Conservation (phyloP, 2,888 invertebrate genomes). For the Cryptus armator region DNA sequence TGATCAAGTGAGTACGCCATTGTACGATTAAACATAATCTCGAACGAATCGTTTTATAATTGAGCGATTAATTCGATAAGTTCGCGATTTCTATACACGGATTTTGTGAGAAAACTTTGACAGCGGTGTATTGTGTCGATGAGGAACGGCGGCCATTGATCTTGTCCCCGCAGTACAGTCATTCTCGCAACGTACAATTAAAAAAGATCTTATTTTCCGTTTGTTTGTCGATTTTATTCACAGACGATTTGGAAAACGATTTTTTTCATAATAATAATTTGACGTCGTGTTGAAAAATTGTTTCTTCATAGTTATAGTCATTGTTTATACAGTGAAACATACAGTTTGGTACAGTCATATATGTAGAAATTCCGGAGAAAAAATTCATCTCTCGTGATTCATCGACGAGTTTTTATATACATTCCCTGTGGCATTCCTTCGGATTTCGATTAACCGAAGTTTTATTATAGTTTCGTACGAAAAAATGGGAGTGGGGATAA, state of each 20-base stretch:
- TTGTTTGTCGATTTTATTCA: not conserved
- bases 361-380: not conserved
- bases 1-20: constrained; percentile 56
- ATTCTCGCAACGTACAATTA: constrained; percentile 1
- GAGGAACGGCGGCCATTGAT: constrained; percentile 65
- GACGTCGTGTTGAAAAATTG: not conserved
- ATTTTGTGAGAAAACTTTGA: constrained; percentile 37
- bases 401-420: constrained; percentile 5
- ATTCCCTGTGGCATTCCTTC: not conserved
- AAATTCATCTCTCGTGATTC: not conserved
- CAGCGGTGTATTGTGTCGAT: constrained; percentile 40
- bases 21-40: not conserved
- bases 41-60: not conserved
- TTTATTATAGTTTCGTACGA: not conserved
- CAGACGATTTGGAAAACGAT: not conserved
- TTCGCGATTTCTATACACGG: not conserved
- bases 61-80: not conserved
- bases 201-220: not conserved
- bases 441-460: not conserved
- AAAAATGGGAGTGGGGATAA: not conserved
- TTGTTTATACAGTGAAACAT: constrained; percentile 1
- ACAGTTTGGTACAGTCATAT: constrained; percentile 14
- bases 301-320: not conserved
- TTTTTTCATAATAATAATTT: not conserved
- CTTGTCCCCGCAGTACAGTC: constrained; percentile 32